Evolutionary conservation across 2,797 vertebrate genomes (phyloP).

Genomic region (Natrix natrix): DNA sequence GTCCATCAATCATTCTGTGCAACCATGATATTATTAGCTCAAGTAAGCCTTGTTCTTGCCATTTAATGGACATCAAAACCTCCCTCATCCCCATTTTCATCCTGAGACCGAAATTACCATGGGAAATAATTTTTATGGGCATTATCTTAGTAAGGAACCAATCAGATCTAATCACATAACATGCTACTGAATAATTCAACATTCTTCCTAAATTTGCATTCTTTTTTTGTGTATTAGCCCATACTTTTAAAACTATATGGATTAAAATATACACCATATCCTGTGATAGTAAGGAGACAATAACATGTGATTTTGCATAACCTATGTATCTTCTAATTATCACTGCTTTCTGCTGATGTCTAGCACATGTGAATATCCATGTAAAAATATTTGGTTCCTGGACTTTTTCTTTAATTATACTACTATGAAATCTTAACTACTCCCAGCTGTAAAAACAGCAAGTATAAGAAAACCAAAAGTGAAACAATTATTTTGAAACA

Average conservation of each 20-base stretch:
- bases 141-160: conserved; percentile 61
- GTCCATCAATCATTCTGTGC: conserved; percentile 87
- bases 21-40: conserved; percentile 90
- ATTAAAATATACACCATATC: conserved; percentile 22
- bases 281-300: conserved; percentile 59
- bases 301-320: conserved; percentile 30
- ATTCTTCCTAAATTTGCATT: conserved; percentile 66
- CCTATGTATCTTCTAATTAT: conserved; percentile 42
- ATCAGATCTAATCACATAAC: conserved; percentile 68
- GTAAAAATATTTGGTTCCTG: conserved; percentile 20
- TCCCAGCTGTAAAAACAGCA: conserved; percentile 55
- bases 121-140: conserved; percentile 68
- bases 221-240: conserved; percentile 47
- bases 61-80: conserved; percentile 88
- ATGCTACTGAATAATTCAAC: conserved; percentile 69
- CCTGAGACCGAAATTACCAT: conserved; percentile 56
- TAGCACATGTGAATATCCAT: conserved; percentile 30
- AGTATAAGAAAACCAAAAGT: conserved; percentile 49
- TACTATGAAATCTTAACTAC: conserved; percentile 42
- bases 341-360: conserved; percentile 35
- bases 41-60: conserved; percentile 88
- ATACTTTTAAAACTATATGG: conserved; percentile 55
- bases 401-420: conserved; percentile 30
- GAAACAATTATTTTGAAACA: conserved; percentile 60
- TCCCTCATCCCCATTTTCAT: conserved; percentile 22